A percentile compares a stretch with the other conserved stretches of the same genome.
Conservation (phyloP, 2,113 vertebrate species). For the Clupea harengus region DNA sequence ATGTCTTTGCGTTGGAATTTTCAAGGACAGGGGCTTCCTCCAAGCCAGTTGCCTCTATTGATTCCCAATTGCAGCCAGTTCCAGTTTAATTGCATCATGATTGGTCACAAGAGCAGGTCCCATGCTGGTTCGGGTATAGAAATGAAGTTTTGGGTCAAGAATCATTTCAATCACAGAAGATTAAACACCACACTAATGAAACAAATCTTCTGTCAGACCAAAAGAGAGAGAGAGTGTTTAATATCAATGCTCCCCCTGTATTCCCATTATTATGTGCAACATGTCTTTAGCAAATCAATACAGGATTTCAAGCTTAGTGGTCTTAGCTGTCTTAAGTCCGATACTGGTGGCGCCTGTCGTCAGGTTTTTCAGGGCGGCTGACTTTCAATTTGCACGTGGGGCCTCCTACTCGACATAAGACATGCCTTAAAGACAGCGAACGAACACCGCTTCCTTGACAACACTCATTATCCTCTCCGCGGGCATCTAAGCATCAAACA, state of each 20-base stretch:
- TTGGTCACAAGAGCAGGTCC: constrained; percentile 30
- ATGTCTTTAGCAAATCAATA: constrained; percentile 27
- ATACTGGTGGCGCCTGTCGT: not conserved
- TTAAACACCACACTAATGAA: constrained; percentile 41
- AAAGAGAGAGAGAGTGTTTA: constrained; percentile 5
- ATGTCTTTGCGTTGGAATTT: constrained; percentile 10
- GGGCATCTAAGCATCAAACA: constrained; percentile 57
- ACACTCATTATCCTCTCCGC: constrained; percentile 62
- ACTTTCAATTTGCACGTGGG: constrained; percentile 10
- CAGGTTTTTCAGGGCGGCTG: not conserved
- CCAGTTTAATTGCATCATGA: constrained; percentile 33
- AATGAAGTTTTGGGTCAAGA: constrained; percentile 38
- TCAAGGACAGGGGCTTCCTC: constrained; percentile 11
- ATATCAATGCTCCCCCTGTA: constrained; percentile 24
- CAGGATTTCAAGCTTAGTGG: constrained; percentile 19
- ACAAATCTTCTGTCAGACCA: constrained; percentile 23
- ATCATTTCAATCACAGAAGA: constrained; percentile 40
- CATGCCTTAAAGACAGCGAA: not conserved
- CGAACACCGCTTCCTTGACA: constrained; percentile 45
- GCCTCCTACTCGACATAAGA: not conserved
- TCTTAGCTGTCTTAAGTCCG: constrained; percentile 21
- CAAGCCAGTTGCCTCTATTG: constrained; percentile 30
- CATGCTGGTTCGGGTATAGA: constrained; percentile 29
- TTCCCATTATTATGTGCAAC: constrained; percentile 26
- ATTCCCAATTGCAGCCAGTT: constrained; percentile 28